These are phyloP conservation scores for Sylvietta virens DNA, from an alignment of 2,113 vertebrate genomes.

Conservation along the genomic window DNA sequence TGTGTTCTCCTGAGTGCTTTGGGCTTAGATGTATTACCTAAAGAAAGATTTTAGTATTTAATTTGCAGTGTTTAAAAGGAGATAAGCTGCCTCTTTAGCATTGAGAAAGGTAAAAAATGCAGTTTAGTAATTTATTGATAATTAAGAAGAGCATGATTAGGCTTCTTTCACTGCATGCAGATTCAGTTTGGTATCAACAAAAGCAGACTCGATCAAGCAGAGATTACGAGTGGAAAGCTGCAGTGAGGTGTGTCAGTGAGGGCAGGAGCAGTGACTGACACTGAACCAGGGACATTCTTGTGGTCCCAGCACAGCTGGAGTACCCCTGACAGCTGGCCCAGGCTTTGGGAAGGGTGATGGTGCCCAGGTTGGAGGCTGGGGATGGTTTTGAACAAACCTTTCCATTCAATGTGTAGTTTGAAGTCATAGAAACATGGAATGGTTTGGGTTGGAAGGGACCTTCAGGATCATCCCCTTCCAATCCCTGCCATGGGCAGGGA, in stretches of 20 bases:
- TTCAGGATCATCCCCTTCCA: not conserved
- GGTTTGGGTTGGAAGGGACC: not conserved
- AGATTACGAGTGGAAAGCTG: not conserved
- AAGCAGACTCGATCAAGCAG: not conserved
- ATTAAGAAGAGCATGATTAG: not conserved
- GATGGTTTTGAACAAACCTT: not conserved
- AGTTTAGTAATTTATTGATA: not conserved
- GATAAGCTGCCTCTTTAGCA: not conserved
- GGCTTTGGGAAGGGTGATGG: not conserved
- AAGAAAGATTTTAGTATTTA: not conserved
- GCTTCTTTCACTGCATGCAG: not conserved
- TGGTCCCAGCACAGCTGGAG: not conserved
- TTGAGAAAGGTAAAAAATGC: not conserved
- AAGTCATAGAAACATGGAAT: fast-evolving
- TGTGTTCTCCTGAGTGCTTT: not conserved
- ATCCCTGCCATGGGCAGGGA: fast-evolving
- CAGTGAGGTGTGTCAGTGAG: not conserved
- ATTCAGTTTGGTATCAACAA: not conserved
- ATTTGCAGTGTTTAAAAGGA: not conserved
- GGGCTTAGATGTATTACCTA: not conserved
- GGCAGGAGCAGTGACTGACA: not conserved
- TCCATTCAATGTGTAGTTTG: not conserved
- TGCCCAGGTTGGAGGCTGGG: not conserved
- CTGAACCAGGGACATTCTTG: not conserved
- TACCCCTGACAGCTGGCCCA: not conserved